These are phyloP conservation scores for Sylvia atricapilla DNA, from an alignment of 2,113 vertebrate species.

Conservation along the genomic window DNA sequence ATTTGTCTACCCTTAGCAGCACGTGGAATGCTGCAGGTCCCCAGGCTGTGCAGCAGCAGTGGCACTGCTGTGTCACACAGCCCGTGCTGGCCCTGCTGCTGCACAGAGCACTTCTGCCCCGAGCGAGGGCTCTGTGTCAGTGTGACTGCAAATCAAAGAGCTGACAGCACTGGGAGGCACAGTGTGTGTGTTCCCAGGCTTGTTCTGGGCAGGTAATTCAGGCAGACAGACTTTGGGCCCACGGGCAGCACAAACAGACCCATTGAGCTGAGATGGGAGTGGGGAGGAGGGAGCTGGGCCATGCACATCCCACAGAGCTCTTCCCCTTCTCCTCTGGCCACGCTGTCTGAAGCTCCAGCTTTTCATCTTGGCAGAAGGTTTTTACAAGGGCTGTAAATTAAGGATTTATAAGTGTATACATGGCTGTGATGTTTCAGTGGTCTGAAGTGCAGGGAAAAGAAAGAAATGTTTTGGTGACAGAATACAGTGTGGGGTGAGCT, in stretches of 20 bases:
- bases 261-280: not conserved
- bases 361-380: slow-evolving; percentile 58
- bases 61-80: not conserved
- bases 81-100: not conserved
- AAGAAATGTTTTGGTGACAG: slow-evolving; percentile 48
- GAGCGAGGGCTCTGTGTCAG: not conserved
- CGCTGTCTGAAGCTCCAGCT: slow-evolving; percentile 23
- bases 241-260: not conserved
- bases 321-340: slow-evolving; percentile 10
- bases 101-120: not conserved
- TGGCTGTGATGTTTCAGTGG: slow-evolving; percentile 58
- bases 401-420: slow-evolving; percentile 55
- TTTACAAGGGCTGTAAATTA: slow-evolving; percentile 66
- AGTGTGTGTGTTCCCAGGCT: not conserved
- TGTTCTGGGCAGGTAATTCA: not conserved
- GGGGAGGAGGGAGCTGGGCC: not conserved
- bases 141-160: not conserved
- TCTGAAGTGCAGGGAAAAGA: slow-evolving; percentile 45
- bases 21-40: not conserved
- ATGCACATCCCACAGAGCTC: not conserved
- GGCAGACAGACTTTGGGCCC: not conserved
- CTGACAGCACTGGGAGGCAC: fast-evolving
- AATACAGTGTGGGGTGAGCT: slow-evolving; percentile 33
- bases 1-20: not conserved
- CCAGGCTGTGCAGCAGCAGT: not conserved